A percentile compares a stretch with the other conserved stretches of the same genome.
Evolutionary conservation across 2,113 vertebrate species (phyloP).

Genomic region (Corythornis vintsioides): DNA sequence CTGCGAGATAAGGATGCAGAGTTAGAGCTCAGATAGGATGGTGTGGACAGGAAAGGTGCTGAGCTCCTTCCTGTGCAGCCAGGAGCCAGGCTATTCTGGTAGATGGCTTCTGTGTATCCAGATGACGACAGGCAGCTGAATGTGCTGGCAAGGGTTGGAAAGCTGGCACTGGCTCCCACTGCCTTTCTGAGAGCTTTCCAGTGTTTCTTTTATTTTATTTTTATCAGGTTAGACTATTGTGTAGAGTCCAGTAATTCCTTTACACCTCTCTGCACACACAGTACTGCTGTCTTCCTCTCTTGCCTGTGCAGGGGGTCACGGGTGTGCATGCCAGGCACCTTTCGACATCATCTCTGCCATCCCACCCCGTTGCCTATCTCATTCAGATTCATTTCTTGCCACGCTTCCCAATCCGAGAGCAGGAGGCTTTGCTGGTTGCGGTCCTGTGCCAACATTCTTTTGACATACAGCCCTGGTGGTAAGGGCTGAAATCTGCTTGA

Average conservation of each 20-base stretch:
- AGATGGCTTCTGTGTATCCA: constrained; percentile 11
- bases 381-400: neutral
- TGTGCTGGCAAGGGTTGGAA: neutral
- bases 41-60: constrained; percentile 31
- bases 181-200: neutral
- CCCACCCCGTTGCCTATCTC: neutral
- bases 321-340: neutral
- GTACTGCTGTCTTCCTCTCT: neutral
- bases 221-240: neutral
- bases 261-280: neutral
- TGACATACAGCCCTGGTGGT: neutral
- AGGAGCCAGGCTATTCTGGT: constrained; percentile 24
- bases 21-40: neutral
- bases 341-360: neutral
- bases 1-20: constrained; percentile 21
- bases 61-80: constrained; percentile 38
- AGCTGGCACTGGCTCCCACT: neutral
- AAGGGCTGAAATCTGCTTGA: neutral
- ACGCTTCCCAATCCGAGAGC: accelerated
- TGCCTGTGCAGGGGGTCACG: neutral
- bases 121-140: constrained; percentile 33
- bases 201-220: constrained; percentile 7
- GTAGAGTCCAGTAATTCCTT: neutral
- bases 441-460: neutral
- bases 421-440: neutral